Evolutionary conservation across 2,797 vertebrate species (phyloP), one percentile per base, ranked within the genome.

Genomic region (Sus cebifrons): DNA sequence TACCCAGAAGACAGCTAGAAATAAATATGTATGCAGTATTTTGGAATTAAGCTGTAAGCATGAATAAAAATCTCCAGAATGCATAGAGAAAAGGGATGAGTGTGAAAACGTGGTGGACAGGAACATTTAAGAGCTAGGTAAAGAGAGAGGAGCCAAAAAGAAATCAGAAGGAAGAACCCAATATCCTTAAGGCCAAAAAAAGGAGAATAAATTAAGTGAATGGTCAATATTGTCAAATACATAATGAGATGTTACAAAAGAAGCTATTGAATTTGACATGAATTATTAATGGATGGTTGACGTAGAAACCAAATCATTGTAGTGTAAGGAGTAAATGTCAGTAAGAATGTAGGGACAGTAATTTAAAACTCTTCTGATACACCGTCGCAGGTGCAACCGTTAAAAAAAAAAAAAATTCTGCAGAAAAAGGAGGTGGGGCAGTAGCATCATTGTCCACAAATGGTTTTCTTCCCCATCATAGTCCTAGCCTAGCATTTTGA

Each of bases 1-100:
- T 52, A 68, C 40, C n/a, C 25, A 78, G 62, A 92, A 92, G 36
- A 71, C 18, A 79, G 79, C 27, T 86, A 56, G 52, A 91, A 91
- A 86, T 93, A 81, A 73, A 65, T n/a, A 89, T 56, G 52, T n/a
- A 70, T 32, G 65, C 52, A 25, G 3, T 73, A 27, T 88, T 95
- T 87, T 65, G 64, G 73, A 81, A 82, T 83, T 70, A 56, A 84
- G 62, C 20, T 84, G 3, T 64, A 49, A 84, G 27, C 27, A 60
- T 40, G 62, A 27, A 49, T 60, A 29, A 92, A 25, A 96, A 75
- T 90, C 58, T n/a, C 67, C 56, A 70, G 20, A 77, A 85, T 36
- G 36, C 16, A 67, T 3, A 73, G 49, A 86, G 25, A 85, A 54
- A 82, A 67, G 10, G 12, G 15, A 5, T 62, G 15, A 94, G 49